These are phyloP conservation scores for Tribolium madens DNA, from an alignment of 1,140 invertebrate species.

Conservation along the genomic window DNA sequence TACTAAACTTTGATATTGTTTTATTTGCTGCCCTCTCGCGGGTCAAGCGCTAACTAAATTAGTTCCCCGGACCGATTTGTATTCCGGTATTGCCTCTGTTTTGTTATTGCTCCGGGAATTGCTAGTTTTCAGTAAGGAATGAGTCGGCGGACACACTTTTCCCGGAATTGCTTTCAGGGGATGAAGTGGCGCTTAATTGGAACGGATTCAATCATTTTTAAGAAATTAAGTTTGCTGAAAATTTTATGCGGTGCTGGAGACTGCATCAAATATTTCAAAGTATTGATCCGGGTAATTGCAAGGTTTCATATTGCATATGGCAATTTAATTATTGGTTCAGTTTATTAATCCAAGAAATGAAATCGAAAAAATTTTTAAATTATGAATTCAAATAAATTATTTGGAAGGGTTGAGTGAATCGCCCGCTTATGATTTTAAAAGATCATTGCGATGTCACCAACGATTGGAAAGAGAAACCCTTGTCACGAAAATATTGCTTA, in stretches of 20 bases:
- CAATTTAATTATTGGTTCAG: neutral
- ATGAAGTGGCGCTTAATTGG: neutral
- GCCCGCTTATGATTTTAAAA: neutral
- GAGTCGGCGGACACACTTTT: neutral
- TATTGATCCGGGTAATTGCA: neutral
- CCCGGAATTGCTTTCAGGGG: neutral
- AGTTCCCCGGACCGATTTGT: conserved; percentile 64
- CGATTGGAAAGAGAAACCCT: neutral
- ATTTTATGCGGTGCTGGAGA: too few species aligned
- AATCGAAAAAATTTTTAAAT: too few species aligned
- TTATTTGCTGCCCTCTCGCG: conserved; percentile 64
- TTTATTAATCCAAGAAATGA: neutral
- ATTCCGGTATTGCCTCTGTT: conserved; percentile 62
- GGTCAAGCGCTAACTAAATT: conserved; percentile 66
- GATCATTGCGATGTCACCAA: neutral
- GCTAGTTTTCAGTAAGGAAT: conserved; percentile 53
- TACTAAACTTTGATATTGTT: conserved; percentile 67
- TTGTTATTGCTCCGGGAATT: conserved; percentile 59
- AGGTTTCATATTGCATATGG: neutral
- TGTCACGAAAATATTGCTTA: neutral
- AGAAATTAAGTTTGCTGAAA: neutral
- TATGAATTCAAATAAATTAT: too few species aligned
- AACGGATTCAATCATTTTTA: neutral
- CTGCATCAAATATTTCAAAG: too few species aligned
- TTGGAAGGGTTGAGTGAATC: neutral